These are phyloP conservation scores for Melanotaenia parkinsoni DNA, from an alignment of 2,797 vertebrate species.

Conservation along the genomic window DNA sequence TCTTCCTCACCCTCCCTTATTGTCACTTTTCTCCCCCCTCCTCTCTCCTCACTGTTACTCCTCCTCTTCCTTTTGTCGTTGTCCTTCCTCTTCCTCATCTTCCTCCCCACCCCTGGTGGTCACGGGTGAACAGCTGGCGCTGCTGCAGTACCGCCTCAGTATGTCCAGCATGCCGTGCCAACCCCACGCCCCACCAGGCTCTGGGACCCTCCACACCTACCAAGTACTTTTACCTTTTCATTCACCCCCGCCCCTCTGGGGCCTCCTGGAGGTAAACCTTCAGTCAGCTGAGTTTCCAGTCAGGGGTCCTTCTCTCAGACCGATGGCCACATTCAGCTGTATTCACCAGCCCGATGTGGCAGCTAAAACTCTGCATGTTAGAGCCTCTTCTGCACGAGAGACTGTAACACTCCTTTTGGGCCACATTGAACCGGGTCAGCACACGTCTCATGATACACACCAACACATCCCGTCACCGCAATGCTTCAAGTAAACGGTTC, in stretches of 20 bases:
- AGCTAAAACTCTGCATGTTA: background rate
- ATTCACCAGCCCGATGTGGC: background rate
- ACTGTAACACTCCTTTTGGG: too few species aligned
- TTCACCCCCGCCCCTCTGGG: conserved; percentile 74
- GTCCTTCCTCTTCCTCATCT: conserved; percentile 54
- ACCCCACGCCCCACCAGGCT: conserved; percentile 90
- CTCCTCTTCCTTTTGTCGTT: conserved; percentile 35
- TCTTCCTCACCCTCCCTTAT: conserved; percentile 46
- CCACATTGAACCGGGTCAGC: too few species aligned
- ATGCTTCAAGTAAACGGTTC: too few species aligned
- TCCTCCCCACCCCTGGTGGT: conserved; percentile 77
- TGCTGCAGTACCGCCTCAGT: conserved; percentile 98
- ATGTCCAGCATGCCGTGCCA: conserved; percentile 95
- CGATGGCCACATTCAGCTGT: too few species aligned
- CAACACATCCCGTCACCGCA: too few species aligned
- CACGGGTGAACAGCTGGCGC: conserved; percentile 95
- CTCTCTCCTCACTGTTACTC: conserved; percentile 39
- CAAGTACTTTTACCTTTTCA: conserved; percentile 96
- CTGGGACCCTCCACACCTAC: conserved; percentile 96
- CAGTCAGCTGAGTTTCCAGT: conserved; percentile 36
- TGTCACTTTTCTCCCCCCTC: conserved; percentile 38
- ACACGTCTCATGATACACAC: too few species aligned
- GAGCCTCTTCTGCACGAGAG: too few species aligned
- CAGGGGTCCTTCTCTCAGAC: conserved; percentile 68
- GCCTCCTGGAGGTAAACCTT: conserved; percentile 78